Conservation (phyloP, 53 echinoderm and acorn worm species). For the Actinopyga echinites region DNA sequence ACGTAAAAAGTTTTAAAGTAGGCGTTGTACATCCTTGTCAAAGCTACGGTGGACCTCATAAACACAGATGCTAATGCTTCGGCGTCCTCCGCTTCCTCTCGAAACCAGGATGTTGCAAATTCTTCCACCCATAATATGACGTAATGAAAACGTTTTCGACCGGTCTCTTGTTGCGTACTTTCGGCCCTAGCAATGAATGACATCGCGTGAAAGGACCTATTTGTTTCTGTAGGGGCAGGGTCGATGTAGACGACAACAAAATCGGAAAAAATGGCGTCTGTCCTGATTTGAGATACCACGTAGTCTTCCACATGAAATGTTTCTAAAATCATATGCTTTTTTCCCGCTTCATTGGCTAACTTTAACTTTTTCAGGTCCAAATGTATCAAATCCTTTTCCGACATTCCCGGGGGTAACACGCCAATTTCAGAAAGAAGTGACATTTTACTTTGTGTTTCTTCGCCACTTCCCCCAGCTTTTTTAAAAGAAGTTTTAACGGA, state of each 20-base stretch:
- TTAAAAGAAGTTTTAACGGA: background rate
- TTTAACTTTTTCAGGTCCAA: background rate
- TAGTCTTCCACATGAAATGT: background rate
- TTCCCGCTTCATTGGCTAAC: background rate
- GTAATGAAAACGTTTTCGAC: background rate
- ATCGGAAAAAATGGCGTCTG: background rate
- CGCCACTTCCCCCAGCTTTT: background rate
- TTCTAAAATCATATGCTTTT: background rate
- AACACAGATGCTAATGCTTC: background rate
- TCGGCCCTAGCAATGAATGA: background rate
- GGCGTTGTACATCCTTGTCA: background rate
- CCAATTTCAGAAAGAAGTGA: background rate
- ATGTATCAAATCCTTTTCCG: background rate
- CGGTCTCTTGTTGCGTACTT: background rate
- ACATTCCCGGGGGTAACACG: background rate
- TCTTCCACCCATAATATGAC: background rate
- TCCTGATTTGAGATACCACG: background rate
- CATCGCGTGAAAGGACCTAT: background rate
- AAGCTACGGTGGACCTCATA: background rate
- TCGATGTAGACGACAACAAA: background rate
- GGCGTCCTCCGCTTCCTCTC: background rate
- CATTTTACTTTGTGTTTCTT: background rate
- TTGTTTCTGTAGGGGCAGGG: background rate
- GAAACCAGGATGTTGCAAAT: background rate
- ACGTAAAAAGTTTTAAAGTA: background rate